These are phyloP conservation scores for Parauchenoglanis ngamensis DNA, from an alignment of 2,797 vertebrate species.

Conservation along the genomic window DNA sequence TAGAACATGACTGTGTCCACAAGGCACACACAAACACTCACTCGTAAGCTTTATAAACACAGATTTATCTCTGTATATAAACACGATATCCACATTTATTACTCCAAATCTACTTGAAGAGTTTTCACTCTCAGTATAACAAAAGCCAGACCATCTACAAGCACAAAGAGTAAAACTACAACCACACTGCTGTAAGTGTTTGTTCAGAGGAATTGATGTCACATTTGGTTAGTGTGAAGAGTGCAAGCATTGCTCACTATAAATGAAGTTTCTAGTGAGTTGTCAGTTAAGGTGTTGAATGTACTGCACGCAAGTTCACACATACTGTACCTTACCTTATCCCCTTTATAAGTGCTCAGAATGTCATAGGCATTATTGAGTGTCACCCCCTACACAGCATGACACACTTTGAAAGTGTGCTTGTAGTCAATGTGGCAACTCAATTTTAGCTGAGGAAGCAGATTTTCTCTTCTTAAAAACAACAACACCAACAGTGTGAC, in stretches of 20 bases:
- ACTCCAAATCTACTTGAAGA: background rate
- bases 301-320: background rate
- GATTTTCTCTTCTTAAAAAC: slow-evolving; percentile 12
- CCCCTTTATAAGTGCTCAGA: background rate
- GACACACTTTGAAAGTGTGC: slow-evolving; percentile 47
- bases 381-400: slow-evolving; percentile 12
- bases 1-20: background rate
- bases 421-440: slow-evolving; percentile 37
- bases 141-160: slow-evolving; percentile 3
- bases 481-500: background rate
- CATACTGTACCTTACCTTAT: slow-evolving; percentile 10
- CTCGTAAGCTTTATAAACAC: background rate
- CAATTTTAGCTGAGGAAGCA: slow-evolving; percentile 33
- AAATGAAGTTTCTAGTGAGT: background rate
- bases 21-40: background rate
- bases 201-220: background rate
- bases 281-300: slow-evolving; percentile 13
- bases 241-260: background rate
- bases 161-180: slow-evolving; percentile 1
- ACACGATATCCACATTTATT: slow-evolving; percentile 26
- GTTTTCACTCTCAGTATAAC: background rate
- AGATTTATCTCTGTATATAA: slow-evolving; percentile 30
- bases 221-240: background rate
- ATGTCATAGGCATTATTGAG: background rate
- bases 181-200: background rate